Evolutionary conservation across 2,113 vertebrate species (phyloP).

Genomic region (Alaudala cheleensis): DNA sequence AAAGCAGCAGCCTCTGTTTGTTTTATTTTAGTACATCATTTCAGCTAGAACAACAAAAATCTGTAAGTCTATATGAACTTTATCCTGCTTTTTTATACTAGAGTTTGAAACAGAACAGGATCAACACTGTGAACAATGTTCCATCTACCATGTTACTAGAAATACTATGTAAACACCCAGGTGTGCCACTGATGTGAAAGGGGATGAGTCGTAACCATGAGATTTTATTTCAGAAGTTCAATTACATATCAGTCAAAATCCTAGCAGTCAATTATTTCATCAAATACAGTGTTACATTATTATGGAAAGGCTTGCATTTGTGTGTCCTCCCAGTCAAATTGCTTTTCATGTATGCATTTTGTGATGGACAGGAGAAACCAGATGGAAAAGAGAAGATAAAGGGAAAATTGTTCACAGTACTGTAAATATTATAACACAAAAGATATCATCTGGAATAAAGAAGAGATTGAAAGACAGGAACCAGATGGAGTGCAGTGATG

Average conservation of each 20-base stretch:
- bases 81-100: background rate
- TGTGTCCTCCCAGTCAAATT: background rate
- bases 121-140: background rate
- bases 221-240: constrained; percentile 17
- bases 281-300: background rate
- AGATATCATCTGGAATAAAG: background rate
- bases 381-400: background rate
- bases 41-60: background rate
- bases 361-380: constrained; percentile 12
- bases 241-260: background rate
- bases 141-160: background rate
- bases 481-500: background rate
- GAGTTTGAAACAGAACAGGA: background rate
- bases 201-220: background rate
- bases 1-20: background rate
- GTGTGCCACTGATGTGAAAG: background rate
- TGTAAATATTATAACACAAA: constrained; percentile 19
- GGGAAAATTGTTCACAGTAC: background rate
- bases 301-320: background rate
- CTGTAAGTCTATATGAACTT: background rate
- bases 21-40: background rate
- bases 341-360: background rate
- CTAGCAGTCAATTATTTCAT: background rate
- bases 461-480: background rate
- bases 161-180: background rate